Evolutionary conservation across 2,888 invertebrate genomes (phyloP).

Genomic region (Andrena flavipes): DNA sequence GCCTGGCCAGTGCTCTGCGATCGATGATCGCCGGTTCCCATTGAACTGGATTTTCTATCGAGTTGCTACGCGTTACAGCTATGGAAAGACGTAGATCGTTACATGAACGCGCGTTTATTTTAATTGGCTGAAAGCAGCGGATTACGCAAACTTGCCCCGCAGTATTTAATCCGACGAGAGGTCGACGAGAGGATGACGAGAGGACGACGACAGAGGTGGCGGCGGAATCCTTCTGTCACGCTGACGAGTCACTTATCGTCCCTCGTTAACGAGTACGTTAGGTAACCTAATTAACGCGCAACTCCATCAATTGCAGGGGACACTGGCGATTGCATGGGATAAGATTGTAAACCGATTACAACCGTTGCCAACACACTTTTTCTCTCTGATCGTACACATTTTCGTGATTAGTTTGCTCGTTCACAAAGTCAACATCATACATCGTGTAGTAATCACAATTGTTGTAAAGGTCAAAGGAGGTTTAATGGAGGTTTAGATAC

Average conservation of each 20-base stretch:
- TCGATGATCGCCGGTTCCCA: constrained; percentile 28
- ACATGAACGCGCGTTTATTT: constrained; percentile 5
- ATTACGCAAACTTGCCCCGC: constrained; percentile 16
- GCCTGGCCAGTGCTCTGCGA: constrained; percentile 2
- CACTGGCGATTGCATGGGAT: constrained; percentile 24
- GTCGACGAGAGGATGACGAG: not conserved
- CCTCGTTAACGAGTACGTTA: constrained; percentile 33
- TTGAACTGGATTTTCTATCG: constrained; percentile 18
- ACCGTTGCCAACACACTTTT: not conserved
- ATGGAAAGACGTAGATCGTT: constrained; percentile 2
- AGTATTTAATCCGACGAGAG: constrained; percentile 22
- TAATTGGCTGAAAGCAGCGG: constrained; percentile 28
- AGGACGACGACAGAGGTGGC: not conserved
- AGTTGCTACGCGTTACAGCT: constrained; percentile 35
- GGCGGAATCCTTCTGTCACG: not conserved
- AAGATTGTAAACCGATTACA: constrained; percentile 26
- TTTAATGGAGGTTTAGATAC: not conserved
- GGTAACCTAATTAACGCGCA: constrained; percentile 30
- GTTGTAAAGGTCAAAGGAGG: constrained; percentile 16
- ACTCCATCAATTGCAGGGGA: constrained; percentile 28
- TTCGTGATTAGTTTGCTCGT: not conserved
- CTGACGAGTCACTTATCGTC: constrained; percentile 11
- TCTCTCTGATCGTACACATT: not conserved
- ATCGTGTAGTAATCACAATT: not conserved
- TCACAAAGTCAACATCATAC: not conserved